These are phyloP conservation scores for Philereme transversata DNA, from an alignment of 2,888 invertebrate genomes.

Conservation along the genomic window DNA sequence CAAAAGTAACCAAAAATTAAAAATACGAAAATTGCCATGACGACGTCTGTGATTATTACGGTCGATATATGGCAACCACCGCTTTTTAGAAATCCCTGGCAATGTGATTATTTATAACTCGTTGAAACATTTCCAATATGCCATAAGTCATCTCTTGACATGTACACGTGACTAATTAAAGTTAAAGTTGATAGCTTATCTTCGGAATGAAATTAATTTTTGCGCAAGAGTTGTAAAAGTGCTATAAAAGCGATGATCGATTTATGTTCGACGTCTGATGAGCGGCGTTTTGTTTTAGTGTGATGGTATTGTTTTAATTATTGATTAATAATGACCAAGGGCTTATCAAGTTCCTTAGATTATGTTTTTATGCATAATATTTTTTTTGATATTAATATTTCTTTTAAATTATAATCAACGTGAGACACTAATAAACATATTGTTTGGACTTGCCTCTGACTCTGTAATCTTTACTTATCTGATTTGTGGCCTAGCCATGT, in stretches of 20 bases:
- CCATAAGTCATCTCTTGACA: slow-evolving; percentile 66
- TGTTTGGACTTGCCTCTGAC: too few relatives aligned
- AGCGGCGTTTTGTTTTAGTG: slow-evolving; percentile 4
- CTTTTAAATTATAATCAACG: too few relatives aligned
- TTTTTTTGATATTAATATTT: too few relatives aligned
- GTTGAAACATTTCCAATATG: slow-evolving; percentile 54
- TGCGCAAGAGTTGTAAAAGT: slow-evolving; percentile 52
- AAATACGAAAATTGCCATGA: too few relatives aligned
- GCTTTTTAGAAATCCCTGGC: background rate
- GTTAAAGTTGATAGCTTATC: slow-evolving; percentile 55
- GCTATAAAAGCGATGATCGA: slow-evolving; percentile 52
- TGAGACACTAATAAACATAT: too few relatives aligned
- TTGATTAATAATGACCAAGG: background rate
- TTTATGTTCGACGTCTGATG: slow-evolving; percentile 43
- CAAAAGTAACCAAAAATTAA: too few relatives aligned
- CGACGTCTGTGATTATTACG: background rate
- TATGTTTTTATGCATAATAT: too few relatives aligned
- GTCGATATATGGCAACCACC: background rate
- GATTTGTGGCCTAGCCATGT: too few relatives aligned
- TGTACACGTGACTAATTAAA: slow-evolving; percentile 68
- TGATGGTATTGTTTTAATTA: slow-evolving; percentile 8
- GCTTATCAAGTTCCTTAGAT: too few relatives aligned
- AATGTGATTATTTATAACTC: slow-evolving; percentile 31
- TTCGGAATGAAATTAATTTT: slow-evolving; percentile 59
- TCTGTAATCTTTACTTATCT: too few relatives aligned